Base-by-base conservation (phyloP, 2,888 invertebrate genomes). In the Phaonia tiefii region DNA sequence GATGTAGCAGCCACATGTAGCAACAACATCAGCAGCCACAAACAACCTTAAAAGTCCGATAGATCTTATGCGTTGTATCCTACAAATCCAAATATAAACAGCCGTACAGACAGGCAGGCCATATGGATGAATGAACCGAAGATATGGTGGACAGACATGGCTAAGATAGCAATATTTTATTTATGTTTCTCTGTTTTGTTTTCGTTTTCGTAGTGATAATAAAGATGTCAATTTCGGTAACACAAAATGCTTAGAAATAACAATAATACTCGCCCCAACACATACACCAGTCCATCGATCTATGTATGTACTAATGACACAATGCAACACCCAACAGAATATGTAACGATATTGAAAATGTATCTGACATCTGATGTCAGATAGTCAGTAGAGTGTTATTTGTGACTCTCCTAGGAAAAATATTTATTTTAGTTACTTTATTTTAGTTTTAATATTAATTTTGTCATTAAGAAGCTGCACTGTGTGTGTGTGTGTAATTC, bases 221-320 rank as follows among this genome's bases (percentile, higher is more conserved):
- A 83, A 82, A 83, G 70, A 83, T 80, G 78, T 82, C 82, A 82
- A 75, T 73, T 79, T 70, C 31, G 20, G 22, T 63, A 69, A 69
- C 44, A 72, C 66, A 31, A 25, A 31, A 31, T 31, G 31, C 8
- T 8, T 8, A 31, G 4, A 31, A 31, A 31, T 31, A 31, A 31
- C 31, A 31, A 31, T 31, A 5, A 22, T 3, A 54, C 54, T n/a
- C n/a, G n/a, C n/a, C n/a, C n/a, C n/a, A n/a, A n/a, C n/a, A n/a
- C n/a, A n/a, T n/a, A n/a, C 49, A 46, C 46, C 46, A 46, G 1
- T 13, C 15, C 1, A 8, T 1, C 31, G 4, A 31, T 15, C n/a
- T 49, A 3, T 49, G 15, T 8, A 31, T 7, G 31, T 15, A 8
- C 17, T 39, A 17, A 10, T 20, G 39, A 20, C 7, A 13, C 3